A percentile compares a stretch with the other conserved stretches of the same genome.
Conservation (phyloP, 2,113 vertebrate genomes). For the Bombycilla garrulus region DNA sequence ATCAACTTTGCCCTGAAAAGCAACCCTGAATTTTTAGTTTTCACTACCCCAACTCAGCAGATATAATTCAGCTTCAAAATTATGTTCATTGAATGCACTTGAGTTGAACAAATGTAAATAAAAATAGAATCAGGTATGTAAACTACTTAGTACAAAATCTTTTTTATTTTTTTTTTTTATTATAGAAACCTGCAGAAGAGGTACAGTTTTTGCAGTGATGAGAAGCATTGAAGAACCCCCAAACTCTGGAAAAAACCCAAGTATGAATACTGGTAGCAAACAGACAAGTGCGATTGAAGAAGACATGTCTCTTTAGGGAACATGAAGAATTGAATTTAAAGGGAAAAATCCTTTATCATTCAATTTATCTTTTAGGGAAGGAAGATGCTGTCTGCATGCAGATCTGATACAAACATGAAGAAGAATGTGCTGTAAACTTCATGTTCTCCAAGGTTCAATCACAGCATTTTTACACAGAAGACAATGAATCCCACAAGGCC, state of each 20-base stretch:
- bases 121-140: not conserved
- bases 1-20: not conserved
- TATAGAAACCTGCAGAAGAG: not conserved
- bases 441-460: not conserved
- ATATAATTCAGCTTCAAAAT: not conserved
- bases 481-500: not conserved
- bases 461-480: not conserved
- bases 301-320: not conserved
- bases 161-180: not conserved
- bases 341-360: not conserved
- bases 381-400: not conserved
- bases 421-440: not conserved
- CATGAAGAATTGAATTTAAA: not conserved
- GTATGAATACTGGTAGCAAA: not conserved
- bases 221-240: not conserved
- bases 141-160: not conserved
- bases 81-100: not conserved
- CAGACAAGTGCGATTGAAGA: not conserved
- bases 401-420: not conserved
- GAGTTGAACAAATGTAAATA: not conserved
- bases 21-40: not conserved
- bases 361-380: not conserved
- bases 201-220: not conserved
- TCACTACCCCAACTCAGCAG: not conserved
- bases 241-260: rapidly evolving